Evolutionary conservation across 1,140 invertebrate species (phyloP), one percentile per base, ranked within the genome.

Genomic region (Aplysia californica): DNA sequence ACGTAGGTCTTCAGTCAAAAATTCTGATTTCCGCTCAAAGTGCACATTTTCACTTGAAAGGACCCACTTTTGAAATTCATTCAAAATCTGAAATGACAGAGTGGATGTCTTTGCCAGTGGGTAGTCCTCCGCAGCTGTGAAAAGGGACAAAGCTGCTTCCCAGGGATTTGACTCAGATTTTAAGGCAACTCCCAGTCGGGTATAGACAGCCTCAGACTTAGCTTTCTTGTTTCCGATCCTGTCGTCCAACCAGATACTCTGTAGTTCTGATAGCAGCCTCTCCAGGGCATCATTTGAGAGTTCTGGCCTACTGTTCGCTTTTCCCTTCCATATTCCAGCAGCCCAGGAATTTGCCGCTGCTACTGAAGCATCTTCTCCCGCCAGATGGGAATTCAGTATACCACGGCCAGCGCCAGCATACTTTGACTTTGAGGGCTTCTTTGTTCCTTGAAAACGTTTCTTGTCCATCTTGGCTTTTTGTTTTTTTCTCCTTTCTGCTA

Each of bases 11-110:
- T 79, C 58, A 21, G 75, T 78, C 20, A 86, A 50, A 6, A 79
- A 70, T n/a, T 75, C 41, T 2, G 75, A 64, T 35, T 71, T 56
- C 15, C 78, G n/a, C 36, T 44, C 70, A 31, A 36, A 20, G 20
- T 29, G 29, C n/a, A 70, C 72, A 3, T 77, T 68, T 64, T 74
- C 73, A 23, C 72, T 39, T 26, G 39, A 72, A 31, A 79, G 77
- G 21, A 75, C 75, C 85, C 85, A 88, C 50, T 79, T 80, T 26
- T 84, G 79, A 81, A 88, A 87, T 44, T 86, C 82, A 76, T 81
- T 85, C 74, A 84, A 75, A n/a, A 88, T 75, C 3, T 58, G 31
- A 72, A 80, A 87, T 29, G 84, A 74, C 23, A 86, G 64, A 23
- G 86, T 82, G 0, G 79, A 76, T 0, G 82, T 83, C 78, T 87